Conservation (phyloP, 1,140 invertebrate species). For the Diorhabda elongata region DNA sequence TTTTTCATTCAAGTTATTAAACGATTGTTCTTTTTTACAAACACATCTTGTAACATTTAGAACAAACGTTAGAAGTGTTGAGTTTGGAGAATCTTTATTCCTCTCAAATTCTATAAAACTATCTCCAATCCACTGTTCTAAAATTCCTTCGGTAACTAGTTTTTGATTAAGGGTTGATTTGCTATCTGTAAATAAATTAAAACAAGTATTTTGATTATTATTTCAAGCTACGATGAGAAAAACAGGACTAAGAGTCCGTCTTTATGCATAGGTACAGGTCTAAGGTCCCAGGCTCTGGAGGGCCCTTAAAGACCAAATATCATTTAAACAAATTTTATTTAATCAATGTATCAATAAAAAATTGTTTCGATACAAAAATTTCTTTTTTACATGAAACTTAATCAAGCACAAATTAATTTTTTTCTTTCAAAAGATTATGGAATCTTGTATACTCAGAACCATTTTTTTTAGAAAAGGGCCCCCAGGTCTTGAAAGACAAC, state of each 20-base stretch:
- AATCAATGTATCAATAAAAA: background rate
- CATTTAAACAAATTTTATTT: background rate
- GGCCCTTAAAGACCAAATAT: background rate
- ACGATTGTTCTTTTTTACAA: conserved; percentile 46
- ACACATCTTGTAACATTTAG: conserved; percentile 49
- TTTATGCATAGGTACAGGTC: no score
- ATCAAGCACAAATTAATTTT: no score
- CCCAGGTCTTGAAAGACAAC: no score
- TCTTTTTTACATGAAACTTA: no score
- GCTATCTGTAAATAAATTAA: conserved; percentile 8
- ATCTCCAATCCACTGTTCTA: conserved; percentile 17
- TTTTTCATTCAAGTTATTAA: conserved; percentile 45
- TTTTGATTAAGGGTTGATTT: background rate
- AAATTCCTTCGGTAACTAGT: background rate
- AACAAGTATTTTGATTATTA: background rate
- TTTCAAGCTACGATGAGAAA: background rate
- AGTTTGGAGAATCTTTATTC: conserved; percentile 37
- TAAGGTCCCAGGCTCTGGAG: background rate
- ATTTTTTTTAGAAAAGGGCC: no score
- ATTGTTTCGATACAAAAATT: background rate
- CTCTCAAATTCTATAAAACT: conserved; percentile 33
- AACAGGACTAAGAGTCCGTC: background rate
- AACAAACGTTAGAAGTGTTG: conserved; percentile 48
- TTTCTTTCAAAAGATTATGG: no score
- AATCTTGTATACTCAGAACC: no score